Conservation (phyloP, 2,888 invertebrate genomes). For the Odontocerum albicorne region DNA sequence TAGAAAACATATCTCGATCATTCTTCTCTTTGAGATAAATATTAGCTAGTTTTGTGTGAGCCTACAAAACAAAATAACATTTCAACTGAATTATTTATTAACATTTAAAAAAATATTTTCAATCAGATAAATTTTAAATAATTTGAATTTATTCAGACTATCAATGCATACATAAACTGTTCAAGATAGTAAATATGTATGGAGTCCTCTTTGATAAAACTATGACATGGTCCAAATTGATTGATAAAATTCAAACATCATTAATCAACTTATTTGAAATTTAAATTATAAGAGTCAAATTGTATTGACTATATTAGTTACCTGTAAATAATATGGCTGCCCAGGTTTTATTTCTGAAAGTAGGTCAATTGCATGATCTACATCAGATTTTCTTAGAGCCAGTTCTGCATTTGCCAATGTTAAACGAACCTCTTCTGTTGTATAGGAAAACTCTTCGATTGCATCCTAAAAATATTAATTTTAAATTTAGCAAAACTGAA, state of each 20-base stretch:
- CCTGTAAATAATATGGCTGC: constrained; percentile 81
- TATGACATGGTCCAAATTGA: no score
- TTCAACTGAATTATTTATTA: background rate
- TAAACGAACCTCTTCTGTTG: constrained; percentile 83
- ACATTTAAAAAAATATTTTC: background rate
- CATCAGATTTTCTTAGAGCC: constrained; percentile 75
- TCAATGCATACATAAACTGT: no score
- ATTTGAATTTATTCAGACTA: no score
- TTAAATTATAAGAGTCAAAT: no score
- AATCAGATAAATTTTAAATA: background rate
- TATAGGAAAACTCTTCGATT: constrained; percentile 70
- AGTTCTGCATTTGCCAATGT: constrained; percentile 85
- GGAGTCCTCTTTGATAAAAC: no score
- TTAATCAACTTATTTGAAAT: no score
- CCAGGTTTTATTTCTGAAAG: constrained; percentile 76
- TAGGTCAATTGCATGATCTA: constrained; percentile 78
- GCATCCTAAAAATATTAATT: constrained; percentile 52
- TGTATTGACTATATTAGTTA: no score
- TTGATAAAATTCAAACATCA: no score
- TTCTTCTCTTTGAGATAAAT: constrained; percentile 85
- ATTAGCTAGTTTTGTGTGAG: constrained; percentile 82
- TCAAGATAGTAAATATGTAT: no score
- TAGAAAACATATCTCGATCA: constrained; percentile 84
- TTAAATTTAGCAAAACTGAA: no score
- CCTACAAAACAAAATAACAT: constrained; percentile 60